A percentile compares a stretch with the other conserved stretches of the same genome.
These are phyloP conservation scores for Syritta pipiens DNA, from an alignment of 2,888 invertebrate species.

Conservation along the genomic window DNA sequence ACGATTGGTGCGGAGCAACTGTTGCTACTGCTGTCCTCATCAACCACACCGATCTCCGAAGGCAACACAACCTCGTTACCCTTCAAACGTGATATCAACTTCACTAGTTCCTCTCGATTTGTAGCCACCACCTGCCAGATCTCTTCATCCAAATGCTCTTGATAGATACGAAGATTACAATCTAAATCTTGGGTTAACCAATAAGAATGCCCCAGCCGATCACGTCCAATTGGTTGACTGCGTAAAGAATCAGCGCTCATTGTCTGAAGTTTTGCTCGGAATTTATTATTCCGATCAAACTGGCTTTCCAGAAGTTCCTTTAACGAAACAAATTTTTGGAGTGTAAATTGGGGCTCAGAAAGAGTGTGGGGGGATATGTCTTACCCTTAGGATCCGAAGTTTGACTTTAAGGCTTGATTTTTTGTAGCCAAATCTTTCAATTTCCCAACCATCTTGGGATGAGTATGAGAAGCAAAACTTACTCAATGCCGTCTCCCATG, in stretches of 20 bases:
- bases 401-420: conserved; percentile 93
- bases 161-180: conserved; percentile 93
- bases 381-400: conserved; percentile 93
- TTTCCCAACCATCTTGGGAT: conserved; percentile 96
- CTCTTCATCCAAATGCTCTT: conserved; percentile 97
- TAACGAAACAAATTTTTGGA: background rate
- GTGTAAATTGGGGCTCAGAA: too few relatives aligned
- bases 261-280: conserved; percentile 92
- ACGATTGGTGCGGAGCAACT: conserved; percentile 72
- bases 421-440: conserved; percentile 97
- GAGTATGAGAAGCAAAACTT: conserved; percentile 95
- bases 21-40: conserved; percentile 84
- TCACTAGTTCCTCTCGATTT: conserved; percentile 88
- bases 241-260: conserved; percentile 89
- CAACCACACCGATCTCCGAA: conserved; percentile 81
- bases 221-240: conserved; percentile 93
- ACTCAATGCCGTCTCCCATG: conserved; percentile 94
- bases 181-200: conserved; percentile 95
- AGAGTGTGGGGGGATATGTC: conserved; percentile 30
- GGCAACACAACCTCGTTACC: conserved; percentile 84
- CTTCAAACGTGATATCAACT: conserved; percentile 87
- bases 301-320: conserved; percentile 90
- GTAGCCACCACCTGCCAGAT: conserved; percentile 96
- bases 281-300: conserved; percentile 95
- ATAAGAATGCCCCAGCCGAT: conserved; percentile 93